Base-by-base conservation (phyloP, 1,140 invertebrate genomes). In the Nomia melanderi region DNA sequence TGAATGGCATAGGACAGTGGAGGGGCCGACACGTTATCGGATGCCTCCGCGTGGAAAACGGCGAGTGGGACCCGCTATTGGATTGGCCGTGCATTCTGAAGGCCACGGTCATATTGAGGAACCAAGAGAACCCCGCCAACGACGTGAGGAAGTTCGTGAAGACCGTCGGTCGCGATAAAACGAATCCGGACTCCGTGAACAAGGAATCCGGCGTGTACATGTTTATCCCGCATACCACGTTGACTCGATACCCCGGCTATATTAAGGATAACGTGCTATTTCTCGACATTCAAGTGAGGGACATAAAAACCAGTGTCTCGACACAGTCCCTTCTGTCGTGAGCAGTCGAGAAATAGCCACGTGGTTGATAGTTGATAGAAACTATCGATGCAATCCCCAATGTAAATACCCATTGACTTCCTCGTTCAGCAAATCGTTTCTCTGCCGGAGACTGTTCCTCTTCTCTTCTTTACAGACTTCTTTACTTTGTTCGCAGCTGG, bases 1-100 rank as follows among this genome's bases (percentile, higher is more conserved):
- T 96, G 25, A 96, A 96, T 82, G 95, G 95, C 11, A 93, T 95
- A 39, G 95, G 95, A 7, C 95, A 95, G 73, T 96, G 95, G 95
- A 95, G 94, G 83, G 95, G 94, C 0, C 93, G 95, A 0, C 94
- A 96, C 82, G 85, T 95, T 59, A 95, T 95, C 9, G 93, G 94
- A 2, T 95, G 94, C 17, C 88, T 96, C 14, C 93, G 94, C 57
- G 93, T 95, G 8, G 89, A 96, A 8, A 92, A 93, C 11, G 95
- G 95, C 0, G 94, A 95, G 60, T 96, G 94, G 90, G 95, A 96
- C 92, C 91, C 94, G 0, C 83, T 96, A 36, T 89, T 96, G 72
- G 92, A 93, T 63, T 96, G 95, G 95, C 95, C 95, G 0, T 96
- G 95, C 75, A 90, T 94, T 53, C 89, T 96, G 7, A 92, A 92